phyloP scores from a whole-genome alignment of 2,888 invertebrate genomes.

The Diadegma fenestrale region DNA sequence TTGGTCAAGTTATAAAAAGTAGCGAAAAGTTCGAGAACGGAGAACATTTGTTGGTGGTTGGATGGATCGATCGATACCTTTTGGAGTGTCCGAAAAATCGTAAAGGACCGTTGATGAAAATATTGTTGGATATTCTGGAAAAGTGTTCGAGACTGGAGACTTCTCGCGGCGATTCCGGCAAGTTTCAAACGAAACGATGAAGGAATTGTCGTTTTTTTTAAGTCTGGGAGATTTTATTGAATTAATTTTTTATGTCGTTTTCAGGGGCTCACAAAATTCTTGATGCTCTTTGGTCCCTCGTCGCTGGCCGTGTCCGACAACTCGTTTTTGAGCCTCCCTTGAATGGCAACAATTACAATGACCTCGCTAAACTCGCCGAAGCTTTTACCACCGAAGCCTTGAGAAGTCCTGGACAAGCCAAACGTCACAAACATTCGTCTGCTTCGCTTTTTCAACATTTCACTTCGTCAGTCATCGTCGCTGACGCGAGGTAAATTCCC shows the following conservation, averaged over 20 bases:
- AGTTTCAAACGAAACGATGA: constrained; percentile 17
- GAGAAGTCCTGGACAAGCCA: constrained; percentile 76
- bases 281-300: constrained; percentile 80
- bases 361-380: constrained; percentile 80
- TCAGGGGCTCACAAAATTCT: constrained; percentile 75
- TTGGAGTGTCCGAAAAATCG: constrained; percentile 78
- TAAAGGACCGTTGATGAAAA: constrained; percentile 75
- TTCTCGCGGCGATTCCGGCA: constrained; percentile 71
- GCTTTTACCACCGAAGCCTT: constrained; percentile 81
- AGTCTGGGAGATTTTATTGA: not conserved
- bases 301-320: constrained; percentile 80
- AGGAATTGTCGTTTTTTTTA: not conserved
- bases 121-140: constrained; percentile 76
- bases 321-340: constrained; percentile 78
- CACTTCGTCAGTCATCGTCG: constrained; percentile 79
- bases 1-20: constrained; percentile 75
- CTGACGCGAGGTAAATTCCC: constrained; percentile 82
- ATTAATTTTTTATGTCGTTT: not conserved
- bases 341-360: constrained; percentile 75
- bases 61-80: constrained; percentile 83
- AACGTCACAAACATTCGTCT: constrained; percentile 79
- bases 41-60: constrained; percentile 79
- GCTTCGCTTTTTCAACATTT: constrained; percentile 81
- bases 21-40: constrained; percentile 75
- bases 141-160: constrained; percentile 74